Evolutionary conservation across 2,113 vertebrate species (phyloP), one percentile per base, ranked within the genome.

Genomic region (Myotis yumanensis): DNA sequence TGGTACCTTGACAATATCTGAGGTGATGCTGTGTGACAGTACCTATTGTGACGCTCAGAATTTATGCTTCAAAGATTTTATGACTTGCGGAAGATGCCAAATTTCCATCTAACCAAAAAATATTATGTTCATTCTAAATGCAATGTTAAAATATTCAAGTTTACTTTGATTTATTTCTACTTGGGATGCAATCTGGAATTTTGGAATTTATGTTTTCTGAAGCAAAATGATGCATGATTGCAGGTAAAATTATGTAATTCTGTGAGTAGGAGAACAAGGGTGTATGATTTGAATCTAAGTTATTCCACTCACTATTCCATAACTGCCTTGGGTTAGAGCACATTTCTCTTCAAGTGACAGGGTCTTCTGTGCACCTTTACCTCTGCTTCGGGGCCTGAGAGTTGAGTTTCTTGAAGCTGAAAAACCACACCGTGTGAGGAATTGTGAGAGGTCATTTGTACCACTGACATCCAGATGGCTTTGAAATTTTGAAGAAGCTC

Each of bases 41-140:
- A 96, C 93, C 95, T 92, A 97, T 97, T 97, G 96, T 93, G 95
- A 95, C 35, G 83, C 96, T 93, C 92, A 95, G 22, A 96, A 97
- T 96, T 97, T 93, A 97, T 97, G 97, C 95, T 97, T 96, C 97
- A 96, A 93, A 88, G 97, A 79, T 95, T 97, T 97, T 95, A 96
- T 95, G 95, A 96, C 92, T 97, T 93, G 87, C 35, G 92, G 51
- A 95, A 88, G 71, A 86, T 96, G 97, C 97, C 97, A 97, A 92
- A 90, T 95, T 95, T 94, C 77, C 30, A 89, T 91, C 86, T 96
- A 91, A 93, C 95, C 89, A 82, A 97, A 97, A 97, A 90, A 84
- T 86, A 84, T 37, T 91, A n/a, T 93, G 84, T 90, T 97, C 59
- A 54, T 17, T 90, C 71, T 80, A 80, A 94, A 68, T 52, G 54